Evolutionary conservation across 2,888 invertebrate genomes (phyloP).

Genomic region (Tetragonula carbonaria): DNA sequence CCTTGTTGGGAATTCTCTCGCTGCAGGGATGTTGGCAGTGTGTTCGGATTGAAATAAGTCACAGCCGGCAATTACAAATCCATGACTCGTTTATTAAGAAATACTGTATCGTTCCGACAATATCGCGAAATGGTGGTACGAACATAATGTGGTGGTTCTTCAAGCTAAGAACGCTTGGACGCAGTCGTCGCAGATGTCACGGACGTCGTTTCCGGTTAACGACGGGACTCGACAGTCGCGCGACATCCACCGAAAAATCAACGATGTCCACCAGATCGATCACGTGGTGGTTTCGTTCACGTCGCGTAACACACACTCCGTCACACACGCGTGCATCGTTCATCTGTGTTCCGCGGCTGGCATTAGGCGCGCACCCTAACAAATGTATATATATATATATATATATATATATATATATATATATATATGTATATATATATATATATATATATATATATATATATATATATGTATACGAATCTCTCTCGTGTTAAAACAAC

Average conservation of each 20-base stretch:
- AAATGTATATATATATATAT: background rate
- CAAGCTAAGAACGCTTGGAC: conserved; percentile 65
- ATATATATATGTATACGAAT: conserved; percentile 4
- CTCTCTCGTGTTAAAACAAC: conserved; percentile 52
- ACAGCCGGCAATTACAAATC: conserved; percentile 65
- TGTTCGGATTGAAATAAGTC: conserved; percentile 34
- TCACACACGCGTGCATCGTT: conserved; percentile 14
- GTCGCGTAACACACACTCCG: background rate
- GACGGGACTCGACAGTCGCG: conserved; percentile 26
- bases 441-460: too few species aligned
- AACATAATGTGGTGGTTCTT: conserved; percentile 69
- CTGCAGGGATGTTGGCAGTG: background rate
- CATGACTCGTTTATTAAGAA: conserved; percentile 77
- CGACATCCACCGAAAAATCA: conserved; percentile 23
- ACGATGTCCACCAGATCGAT: conserved; percentile 17
- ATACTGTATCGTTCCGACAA: conserved; percentile 75
- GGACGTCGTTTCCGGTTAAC: conserved; percentile 41
- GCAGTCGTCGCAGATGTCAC: conserved; percentile 51
- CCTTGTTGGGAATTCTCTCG: background rate
- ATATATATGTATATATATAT: background rate
- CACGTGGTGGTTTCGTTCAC: background rate
- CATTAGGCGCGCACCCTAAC: conserved; percentile 17
- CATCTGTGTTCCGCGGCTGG: conserved; percentile 16
- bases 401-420: too few species aligned
- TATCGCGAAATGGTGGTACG: conserved; percentile 73